Evolutionary conservation across 2,888 invertebrate species (phyloP), one percentile per base, ranked within the genome.

Genomic region (Eupsilia transversa): DNA sequence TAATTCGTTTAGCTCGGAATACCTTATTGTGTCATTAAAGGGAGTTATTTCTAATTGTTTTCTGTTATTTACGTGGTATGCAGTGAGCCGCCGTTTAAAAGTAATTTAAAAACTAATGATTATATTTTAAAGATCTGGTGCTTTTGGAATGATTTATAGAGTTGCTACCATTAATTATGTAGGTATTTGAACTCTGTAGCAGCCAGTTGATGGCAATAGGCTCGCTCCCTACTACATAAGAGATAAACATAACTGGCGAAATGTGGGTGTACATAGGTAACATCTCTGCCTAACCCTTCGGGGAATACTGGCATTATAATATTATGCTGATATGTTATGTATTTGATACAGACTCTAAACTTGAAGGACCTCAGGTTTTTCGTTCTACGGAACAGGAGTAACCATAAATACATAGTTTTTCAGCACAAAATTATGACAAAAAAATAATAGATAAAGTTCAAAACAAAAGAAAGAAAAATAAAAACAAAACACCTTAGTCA

Each of bases 31-130:
- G 49, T 56, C 61, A 43, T 76, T 52, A 81, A 67, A 52, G 0
- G 46, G 59, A 70, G 59, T 70, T 77, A 79, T 76, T 67, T 43
- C 38, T 79, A 65, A 77, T 77, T 76, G 82, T 78, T 67, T 78
- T 67, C 52, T 57, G 60, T 76, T 20, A 49, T 66, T 80, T 57
- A 65, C 33, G 23, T 17, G 12, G n/a, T 38, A 5, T 35, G 12
- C 33, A n/a, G 23, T 52, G 5, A 33, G 20, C 30, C 5, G 41
- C 1, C 30, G 46, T 56, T 43, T 52, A 12, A 38, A 49, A 30
- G 6, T 57, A 30, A 61, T 68, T 56, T 5, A 9, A 43, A 56
- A 46, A 20, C 0, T 0, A 12, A 38, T 46, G 5, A 20, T 38
- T 57, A 6, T 59, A 49, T 59, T 41, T 59, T 59, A 27, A n/a